Base-by-base conservation (phyloP, 1,140 invertebrate genomes). In the Cecropterus lyciades region DNA sequence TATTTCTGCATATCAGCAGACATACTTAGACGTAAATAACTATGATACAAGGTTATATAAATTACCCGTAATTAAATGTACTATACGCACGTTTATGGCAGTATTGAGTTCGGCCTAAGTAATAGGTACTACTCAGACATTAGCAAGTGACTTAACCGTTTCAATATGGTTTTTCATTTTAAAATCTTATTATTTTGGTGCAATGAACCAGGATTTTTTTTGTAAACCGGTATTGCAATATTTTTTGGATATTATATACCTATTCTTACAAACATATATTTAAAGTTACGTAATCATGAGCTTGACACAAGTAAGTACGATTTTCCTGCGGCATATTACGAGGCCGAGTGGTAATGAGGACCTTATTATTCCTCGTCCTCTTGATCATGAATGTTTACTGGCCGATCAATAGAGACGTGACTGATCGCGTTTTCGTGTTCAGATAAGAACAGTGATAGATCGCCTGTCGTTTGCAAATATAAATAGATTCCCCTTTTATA, bases 391-490 rank as follows among this genome's bases (percentile, higher is more conserved):
- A 30, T 52, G 49, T 52, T 52, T 33, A 52, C 6, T 14, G 48
- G 15, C 27, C 20, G 49, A 52, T 52, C 49, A 33, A 52, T 33
- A 30, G 5, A 17, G 13, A 14, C 51, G 51, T 53, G 51, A 53
- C 51, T 53, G 51, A 40, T 53, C 51, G 51, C 33, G 13, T 53
- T 40, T n/a, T 53, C 16, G 11, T 53, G 15, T 53, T 10, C 15
- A 53, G 30, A 53, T 53, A 53, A 53, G 51, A 53, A 33, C 15
- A 37, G 9, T 40, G 30, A 15, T 53, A 53, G 51, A 53, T 53
- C 30, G 30, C 11, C 27, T 53, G 51, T 53, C 51, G 30, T 53
- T 53, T 16, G 51, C 51, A 40, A 53, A 40, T 53, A 53, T 53
- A 37, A 53, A 53, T 46, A 46, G 45, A 46, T 17, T 37, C 49